Conservation (phyloP, 1,140 invertebrate genomes). For the Monochamus saltuarius region DNA sequence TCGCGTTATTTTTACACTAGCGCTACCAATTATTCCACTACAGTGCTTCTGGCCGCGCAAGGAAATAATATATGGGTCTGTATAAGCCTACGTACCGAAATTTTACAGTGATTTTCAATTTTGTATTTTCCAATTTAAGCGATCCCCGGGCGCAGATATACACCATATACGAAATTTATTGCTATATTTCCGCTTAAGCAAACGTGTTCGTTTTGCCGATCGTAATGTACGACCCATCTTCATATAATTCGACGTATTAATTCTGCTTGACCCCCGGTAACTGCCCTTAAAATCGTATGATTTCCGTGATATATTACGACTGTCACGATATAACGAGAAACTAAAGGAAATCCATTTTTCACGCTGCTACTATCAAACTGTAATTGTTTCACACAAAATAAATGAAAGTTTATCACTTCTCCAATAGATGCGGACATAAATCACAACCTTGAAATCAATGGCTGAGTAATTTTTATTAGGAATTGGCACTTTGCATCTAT, state of each 20-base stretch:
- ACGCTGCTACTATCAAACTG: too few relatives aligned
- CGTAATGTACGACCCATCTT: conserved; percentile 20
- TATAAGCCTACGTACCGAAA: conserved; percentile 13
- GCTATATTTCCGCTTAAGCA: conserved; percentile 14
- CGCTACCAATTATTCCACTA: conserved; percentile 14
- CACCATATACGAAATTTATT: conserved; percentile 20
- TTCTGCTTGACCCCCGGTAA: too few relatives aligned
- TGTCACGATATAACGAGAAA: too few relatives aligned
- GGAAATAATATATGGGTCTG: conserved; percentile 13
- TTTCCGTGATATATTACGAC: too few relatives aligned
- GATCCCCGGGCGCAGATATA: conserved; percentile 12
- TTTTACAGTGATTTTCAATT: conserved; percentile 23
- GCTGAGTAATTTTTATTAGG: too few relatives aligned
- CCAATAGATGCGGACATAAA: too few relatives aligned
- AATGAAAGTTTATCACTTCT: too few relatives aligned
- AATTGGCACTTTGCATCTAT: too few relatives aligned
- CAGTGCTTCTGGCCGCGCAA: conserved; percentile 14
- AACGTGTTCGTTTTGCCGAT: conserved; percentile 18
- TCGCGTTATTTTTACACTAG: conserved; percentile 2
- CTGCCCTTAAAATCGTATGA: too few relatives aligned
- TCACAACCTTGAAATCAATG: too few relatives aligned
- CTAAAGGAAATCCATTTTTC: too few relatives aligned
- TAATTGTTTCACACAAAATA: too few relatives aligned
- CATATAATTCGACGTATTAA: conserved; percentile 14
- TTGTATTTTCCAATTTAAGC: conserved; percentile 18